Conservation (phyloP, 1,140 invertebrate genomes). For the Aphelinus atriplicis region DNA sequence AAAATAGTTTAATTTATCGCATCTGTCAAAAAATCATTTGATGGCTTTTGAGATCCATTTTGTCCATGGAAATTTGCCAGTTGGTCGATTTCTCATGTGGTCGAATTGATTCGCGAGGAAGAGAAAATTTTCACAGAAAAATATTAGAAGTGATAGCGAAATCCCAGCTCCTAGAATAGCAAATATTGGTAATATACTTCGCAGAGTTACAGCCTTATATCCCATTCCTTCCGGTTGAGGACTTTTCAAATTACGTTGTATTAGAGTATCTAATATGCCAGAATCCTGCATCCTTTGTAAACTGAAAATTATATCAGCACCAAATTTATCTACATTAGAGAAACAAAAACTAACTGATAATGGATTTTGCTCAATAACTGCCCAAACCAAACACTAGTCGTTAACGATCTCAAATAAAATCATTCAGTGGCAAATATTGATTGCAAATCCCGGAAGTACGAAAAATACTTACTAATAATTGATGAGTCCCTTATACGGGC, state of each 20-base stretch:
- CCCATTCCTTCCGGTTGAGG: neutral
- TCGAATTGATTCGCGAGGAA: neutral
- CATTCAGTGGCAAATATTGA: no score
- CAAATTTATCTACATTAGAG: neutral
- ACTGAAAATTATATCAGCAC: neutral
- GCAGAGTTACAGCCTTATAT: conserved; percentile 1
- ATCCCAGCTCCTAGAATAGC: neutral
- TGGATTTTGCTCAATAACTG: neutral
- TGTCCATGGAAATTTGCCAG: no score
- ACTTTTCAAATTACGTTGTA: neutral
- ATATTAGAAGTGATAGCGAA: neutral
- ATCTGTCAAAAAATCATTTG: no score
- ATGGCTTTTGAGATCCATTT: no score
- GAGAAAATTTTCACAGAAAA: conserved; percentile 1
- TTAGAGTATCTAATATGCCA: neutral
- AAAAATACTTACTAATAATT: conserved; percentile 9
- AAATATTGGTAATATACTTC: conserved; percentile 3
- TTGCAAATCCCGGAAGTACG: no score
- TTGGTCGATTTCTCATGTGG: no score
- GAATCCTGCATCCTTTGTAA: conserved; percentile 6
- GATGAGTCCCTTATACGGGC: neutral
- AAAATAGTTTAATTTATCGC: no score
- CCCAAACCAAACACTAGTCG: no score
- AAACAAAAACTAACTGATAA: neutral
- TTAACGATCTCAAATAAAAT: no score